Evolutionary conservation across 2,797 vertebrate species (phyloP), one percentile per base, ranked within the genome.

Genomic region (Poeciliopsis turneri): DNA sequence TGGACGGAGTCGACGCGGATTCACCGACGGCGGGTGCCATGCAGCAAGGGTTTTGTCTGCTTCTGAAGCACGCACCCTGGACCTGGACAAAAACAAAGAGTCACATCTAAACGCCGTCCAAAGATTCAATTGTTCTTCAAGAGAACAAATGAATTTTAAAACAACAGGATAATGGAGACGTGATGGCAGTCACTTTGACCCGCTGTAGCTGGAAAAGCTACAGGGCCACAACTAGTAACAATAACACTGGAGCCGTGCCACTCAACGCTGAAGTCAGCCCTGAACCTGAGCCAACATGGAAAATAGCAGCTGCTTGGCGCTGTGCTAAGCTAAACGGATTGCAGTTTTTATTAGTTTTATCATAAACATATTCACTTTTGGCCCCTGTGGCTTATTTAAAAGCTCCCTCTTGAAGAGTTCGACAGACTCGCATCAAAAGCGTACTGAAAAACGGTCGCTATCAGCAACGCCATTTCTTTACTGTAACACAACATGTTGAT

Each of bases 21-120:
- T 92, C 78, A 5, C 80, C 45, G 78, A 83, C 33, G 0, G 64
- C n/a, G 78, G 86, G 79, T 0, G 92, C 87, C 0, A 84, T n/a
- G 87, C 75, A 76, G 77, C 87, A 86, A 68, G 51, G 71, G 46
- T 91, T 83, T 75, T 81, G 95, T 87, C 95, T 95, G 91, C 90
- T 91, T 87, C 86, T 90, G 8, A 80, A 86, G 75, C 77, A 78
- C 5, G 84, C 68, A 10, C 79, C 82, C 53, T 92, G 94, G 30
- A 96, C 93, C 95, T 96, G 5, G 78, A 28, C 13, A 23, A 74
- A 61, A 74, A 74, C 11, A 81, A 46, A 79, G 53, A 79, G 36
- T 57, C 47, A 36, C 36, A 30, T n/a, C 23, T 1, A 28, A n/a
- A 72, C 23, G 1, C 23, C 57, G 9, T 18, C 47, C 28, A 72